phyloP scores from a whole-genome alignment of 2,888 invertebrate genomes.

The Microctonus aethiopoides region DNA sequence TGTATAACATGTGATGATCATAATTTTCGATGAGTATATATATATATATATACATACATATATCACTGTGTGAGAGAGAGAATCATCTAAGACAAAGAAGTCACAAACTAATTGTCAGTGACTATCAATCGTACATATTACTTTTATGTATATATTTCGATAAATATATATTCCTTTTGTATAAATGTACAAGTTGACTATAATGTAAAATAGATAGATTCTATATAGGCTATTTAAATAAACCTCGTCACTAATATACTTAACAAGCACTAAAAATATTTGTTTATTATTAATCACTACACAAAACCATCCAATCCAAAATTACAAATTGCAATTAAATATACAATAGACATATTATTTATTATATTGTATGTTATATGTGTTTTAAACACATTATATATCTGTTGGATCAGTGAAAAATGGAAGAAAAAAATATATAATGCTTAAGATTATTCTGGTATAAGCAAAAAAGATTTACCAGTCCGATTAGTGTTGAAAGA shows the following conservation, averaged over 20 bases:
- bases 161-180: slow-evolving; percentile 53
- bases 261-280: background rate
- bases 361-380: background rate
- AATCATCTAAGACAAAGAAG: background rate
- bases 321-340: background rate
- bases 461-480: slow-evolving; percentile 40
- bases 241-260: slow-evolving; percentile 14
- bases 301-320: background rate
- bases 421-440: slow-evolving; percentile 14
- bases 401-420: background rate
- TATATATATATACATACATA: background rate
- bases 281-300: background rate
- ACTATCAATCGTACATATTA: background rate
- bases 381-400: background rate
- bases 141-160: too few species aligned
- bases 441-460: slow-evolving; percentile 25
- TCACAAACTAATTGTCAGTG: background rate
- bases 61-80: background rate
- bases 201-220: slow-evolving; percentile 21
- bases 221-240: slow-evolving; percentile 53
- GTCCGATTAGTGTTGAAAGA: slow-evolving; percentile 43
- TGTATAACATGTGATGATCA: background rate
- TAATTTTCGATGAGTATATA: slow-evolving; percentile 7
- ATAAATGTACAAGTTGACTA: slow-evolving; percentile 57
- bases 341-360: background rate